phyloP scores from a whole-genome alignment of 2,797 vertebrate species.

The Rhinogobio ventralis region DNA sequence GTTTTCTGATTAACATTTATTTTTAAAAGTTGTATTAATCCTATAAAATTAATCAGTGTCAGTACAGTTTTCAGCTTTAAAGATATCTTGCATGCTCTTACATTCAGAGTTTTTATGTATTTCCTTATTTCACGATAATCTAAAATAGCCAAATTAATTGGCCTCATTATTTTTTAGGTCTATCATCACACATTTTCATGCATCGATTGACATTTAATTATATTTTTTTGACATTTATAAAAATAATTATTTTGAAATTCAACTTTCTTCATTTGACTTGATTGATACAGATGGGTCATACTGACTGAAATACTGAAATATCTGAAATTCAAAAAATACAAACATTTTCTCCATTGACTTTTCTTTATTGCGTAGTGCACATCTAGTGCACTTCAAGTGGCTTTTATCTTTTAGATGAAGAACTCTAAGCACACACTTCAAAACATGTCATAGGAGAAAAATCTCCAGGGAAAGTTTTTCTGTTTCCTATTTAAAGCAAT shows the following conservation, averaged over 20 bases:
- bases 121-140: background rate
- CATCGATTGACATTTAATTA: slow-evolving; percentile 17
- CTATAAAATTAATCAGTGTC: background rate
- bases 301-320: background rate
- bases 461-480: background rate
- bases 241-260: background rate
- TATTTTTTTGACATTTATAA: slow-evolving; percentile 6
- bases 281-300: background rate
- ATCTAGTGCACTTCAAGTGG: background rate
- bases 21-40: background rate
- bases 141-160: background rate
- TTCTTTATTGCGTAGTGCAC: background rate
- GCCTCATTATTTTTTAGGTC: background rate
- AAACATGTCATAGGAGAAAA: background rate
- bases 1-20: slow-evolving; percentile 13
- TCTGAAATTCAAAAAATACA: background rate
- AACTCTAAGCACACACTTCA: background rate
- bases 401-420: background rate
- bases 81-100: background rate
- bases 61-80: background rate
- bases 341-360: background rate
- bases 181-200: background rate
- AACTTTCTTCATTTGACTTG: background rate
- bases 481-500: background rate
- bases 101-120: background rate